Percentiles rank a stretch among this genome's conserved stretches.
Conservation (phyloP, 2,797 vertebrate species). For the Microctenopoma stevenorrisi region DNA sequence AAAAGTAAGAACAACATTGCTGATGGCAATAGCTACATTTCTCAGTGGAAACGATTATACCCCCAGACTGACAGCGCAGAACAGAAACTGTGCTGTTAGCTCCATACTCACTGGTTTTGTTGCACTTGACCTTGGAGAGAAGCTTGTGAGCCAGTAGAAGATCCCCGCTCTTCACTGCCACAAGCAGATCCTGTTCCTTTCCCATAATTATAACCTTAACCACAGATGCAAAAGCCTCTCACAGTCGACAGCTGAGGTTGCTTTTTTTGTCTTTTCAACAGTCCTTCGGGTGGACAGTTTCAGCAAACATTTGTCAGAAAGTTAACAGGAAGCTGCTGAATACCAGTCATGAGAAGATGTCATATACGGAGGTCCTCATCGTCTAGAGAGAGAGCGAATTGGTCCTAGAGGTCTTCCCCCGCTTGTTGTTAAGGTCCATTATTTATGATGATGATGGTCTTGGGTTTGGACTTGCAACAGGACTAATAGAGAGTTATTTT, state of each 20-base stretch:
- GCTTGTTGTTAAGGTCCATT: constrained; percentile 47
- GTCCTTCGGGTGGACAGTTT: constrained; percentile 9
- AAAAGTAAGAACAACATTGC: constrained; percentile 2
- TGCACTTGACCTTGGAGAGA: constrained; percentile 84
- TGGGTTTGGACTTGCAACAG: constrained; percentile 1
- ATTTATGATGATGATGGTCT: not conserved
- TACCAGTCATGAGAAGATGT: constrained; percentile 14
- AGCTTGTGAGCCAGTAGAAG: constrained; percentile 82
- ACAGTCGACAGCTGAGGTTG: not conserved
- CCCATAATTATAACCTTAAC: constrained; percentile 73
- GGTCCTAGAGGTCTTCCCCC: constrained; percentile 19
- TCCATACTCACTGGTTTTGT: constrained; percentile 82
- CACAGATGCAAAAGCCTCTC: constrained; percentile 14
- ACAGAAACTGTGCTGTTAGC: not conserved
- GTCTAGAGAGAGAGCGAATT: constrained; percentile 13
- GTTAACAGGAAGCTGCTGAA: constrained; percentile 34
- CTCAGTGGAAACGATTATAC: constrained; percentile 32
- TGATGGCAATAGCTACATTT: not conserved
- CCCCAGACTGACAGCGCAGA: not conserved
- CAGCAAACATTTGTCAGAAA: constrained; percentile 30
- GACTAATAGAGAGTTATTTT: constrained; percentile 11
- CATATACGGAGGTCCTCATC: not conserved
- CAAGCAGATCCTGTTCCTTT: constrained; percentile 84
- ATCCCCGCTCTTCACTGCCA: constrained; percentile 84
- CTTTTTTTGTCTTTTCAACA: constrained; percentile 14